These are phyloP conservation scores for Sciaenops ocellatus DNA, from an alignment of 2,797 vertebrate species.

Conservation along the genomic window DNA sequence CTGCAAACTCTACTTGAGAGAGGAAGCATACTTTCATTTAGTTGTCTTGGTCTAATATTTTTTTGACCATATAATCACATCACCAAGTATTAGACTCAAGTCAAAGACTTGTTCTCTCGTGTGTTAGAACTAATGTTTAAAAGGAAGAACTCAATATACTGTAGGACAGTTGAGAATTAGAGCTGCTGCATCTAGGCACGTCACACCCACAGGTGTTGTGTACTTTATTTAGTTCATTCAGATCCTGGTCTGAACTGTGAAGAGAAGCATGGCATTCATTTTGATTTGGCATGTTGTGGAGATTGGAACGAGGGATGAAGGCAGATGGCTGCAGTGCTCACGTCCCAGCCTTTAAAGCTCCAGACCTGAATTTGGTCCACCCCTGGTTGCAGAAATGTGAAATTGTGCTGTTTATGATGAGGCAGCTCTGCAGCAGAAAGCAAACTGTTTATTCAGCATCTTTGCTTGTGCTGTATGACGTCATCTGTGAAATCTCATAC, in stretches of 20 bases:
- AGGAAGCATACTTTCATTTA: background rate
- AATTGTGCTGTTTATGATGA: too few relatives aligned
- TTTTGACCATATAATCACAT: background rate
- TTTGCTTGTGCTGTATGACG: conserved; percentile 25
- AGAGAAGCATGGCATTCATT: too few relatives aligned
- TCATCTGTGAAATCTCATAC: conserved; percentile 25
- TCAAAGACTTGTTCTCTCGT: background rate
- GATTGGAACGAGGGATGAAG: too few relatives aligned
- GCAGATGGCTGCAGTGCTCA: too few relatives aligned
- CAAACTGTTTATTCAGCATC: conserved; percentile 14
- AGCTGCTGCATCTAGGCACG: background rate
- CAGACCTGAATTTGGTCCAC: too few relatives aligned
- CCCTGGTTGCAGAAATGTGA: too few relatives aligned
- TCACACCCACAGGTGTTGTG: background rate
- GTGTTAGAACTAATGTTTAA: background rate
- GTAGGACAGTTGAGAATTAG: background rate
- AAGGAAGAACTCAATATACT: background rate
- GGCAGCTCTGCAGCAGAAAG: background rate
- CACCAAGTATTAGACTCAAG: too few relatives aligned
- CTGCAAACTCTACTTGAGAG: background rate
- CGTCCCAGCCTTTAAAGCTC: too few relatives aligned
- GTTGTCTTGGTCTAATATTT: background rate
- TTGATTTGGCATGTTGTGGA: too few relatives aligned
- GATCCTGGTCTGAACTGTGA: too few relatives aligned
- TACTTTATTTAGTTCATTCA: too few relatives aligned